A percentile compares a stretch with the other conserved stretches of the same genome.
Evolutionary conservation across 2,113 vertebrate species (phyloP).

Genomic region (Rana temporaria): DNA sequence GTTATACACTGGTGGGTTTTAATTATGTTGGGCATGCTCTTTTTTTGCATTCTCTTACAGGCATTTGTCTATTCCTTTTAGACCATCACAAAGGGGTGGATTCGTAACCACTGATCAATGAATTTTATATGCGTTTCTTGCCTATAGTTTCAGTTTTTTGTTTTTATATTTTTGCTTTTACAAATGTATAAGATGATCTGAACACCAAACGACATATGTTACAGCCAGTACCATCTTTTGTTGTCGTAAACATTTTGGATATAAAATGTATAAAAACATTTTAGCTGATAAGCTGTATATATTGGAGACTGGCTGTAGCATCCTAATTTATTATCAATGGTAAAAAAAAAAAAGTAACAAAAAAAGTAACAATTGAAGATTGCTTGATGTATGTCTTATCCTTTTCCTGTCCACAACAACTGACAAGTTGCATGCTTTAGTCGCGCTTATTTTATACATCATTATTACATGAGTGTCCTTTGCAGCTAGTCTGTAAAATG

Average conservation of each 20-base stretch:
- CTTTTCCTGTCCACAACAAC: too few relatives aligned
- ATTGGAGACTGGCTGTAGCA: too few relatives aligned
- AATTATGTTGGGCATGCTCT: not conserved
- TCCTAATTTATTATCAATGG: too few relatives aligned
- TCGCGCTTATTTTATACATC: not conserved
- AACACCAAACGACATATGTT: not conserved
- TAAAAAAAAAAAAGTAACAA: too few relatives aligned
- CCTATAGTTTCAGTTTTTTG: not conserved
- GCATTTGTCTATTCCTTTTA: conserved; percentile 7
- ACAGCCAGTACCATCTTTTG: not conserved
- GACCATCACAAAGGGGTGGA: not conserved
- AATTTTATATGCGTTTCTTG: not conserved
- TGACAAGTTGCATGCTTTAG: too few relatives aligned
- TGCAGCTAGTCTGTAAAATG: too few relatives aligned
- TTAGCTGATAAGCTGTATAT: too few relatives aligned
- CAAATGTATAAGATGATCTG: not conserved
- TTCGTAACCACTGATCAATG: conserved; percentile 17
- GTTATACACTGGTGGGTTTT: conserved; percentile 17
- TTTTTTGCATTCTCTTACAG: not conserved
- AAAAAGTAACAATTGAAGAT: too few relatives aligned
- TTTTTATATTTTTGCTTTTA: conserved; percentile 14
- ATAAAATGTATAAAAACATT: not conserved
- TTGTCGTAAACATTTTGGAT: not conserved
- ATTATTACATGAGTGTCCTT: not conserved
- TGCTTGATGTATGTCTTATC: too few relatives aligned